Conservation (phyloP, 2,888 invertebrate species). For the Polyploca ridens region DNA sequence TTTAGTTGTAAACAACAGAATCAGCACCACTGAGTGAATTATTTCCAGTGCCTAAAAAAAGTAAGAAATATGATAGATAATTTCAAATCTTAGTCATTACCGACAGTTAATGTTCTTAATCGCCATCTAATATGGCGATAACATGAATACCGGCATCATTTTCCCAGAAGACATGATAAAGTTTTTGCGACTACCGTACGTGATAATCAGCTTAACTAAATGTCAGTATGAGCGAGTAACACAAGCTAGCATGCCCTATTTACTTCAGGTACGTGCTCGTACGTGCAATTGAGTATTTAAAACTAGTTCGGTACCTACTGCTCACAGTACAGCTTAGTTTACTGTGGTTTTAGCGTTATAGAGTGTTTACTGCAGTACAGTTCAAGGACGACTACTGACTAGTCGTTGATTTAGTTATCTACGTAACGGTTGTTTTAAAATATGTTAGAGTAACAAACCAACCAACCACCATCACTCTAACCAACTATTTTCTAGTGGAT, state of each 20-base stretch:
- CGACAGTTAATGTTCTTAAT: not conserved
- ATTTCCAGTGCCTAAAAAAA: too few relatives aligned
- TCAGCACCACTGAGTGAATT: too few relatives aligned
- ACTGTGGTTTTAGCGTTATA: conserved; percentile 3
- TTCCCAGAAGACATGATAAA: conserved; percentile 14
- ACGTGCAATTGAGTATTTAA: conserved; percentile 32
- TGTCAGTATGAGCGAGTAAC: conserved; percentile 27
- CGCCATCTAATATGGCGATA: conserved; percentile 1
- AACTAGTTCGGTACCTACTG: conserved; percentile 22
- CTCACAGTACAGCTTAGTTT: conserved; percentile 1
- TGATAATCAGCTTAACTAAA: conserved; percentile 13
- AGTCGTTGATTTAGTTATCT: conserved; percentile 48
- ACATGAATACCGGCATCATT: not conserved
- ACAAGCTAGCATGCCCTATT: conserved; percentile 43
- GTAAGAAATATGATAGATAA: too few relatives aligned
- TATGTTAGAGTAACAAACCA: too few relatives aligned
- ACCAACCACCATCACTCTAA: too few relatives aligned
- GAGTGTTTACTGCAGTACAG: conserved; percentile 34
- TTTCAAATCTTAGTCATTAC: too few relatives aligned
- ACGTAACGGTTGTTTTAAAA: conserved; percentile 21
- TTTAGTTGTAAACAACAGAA: too few relatives aligned
- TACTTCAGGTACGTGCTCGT: conserved; percentile 37
- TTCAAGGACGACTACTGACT: conserved; percentile 67
- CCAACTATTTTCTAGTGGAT: too few relatives aligned
- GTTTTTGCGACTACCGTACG: conserved; percentile 14